Base-by-base conservation (phyloP, 2,113 vertebrate species). In the Lycocorax pyrrhopterus region DNA sequence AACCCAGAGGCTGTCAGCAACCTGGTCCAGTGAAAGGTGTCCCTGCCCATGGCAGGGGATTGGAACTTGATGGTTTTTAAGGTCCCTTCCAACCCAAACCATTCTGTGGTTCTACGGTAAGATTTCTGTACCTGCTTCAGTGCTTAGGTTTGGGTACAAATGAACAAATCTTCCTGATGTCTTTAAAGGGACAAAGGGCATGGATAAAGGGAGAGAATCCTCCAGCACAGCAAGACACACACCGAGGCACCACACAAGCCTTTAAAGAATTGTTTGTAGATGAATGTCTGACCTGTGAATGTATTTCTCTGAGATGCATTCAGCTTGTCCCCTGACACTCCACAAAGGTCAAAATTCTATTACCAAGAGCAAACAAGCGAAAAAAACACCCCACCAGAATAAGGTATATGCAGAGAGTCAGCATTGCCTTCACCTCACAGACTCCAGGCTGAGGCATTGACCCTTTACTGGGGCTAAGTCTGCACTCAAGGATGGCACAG, bases 371-470 rank as follows among this genome's bases (percentile, higher is more conserved):
- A 33, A 88, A 72, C 5, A 68, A 30, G 12, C 3, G 23, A 58
- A 79, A 33, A 55, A 73, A 30, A 1, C n/a, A 0, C 6, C 16
- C 32, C 32, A 62, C 3, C 10, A 84, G 72, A 85, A 5, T 10
- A 23, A 0, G 0, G 49, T 16, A 43, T 14, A 5, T 1, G 3
- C 49, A 44, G 30, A 43, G 21, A 37, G 37, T 29, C 55, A 66
- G 37, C 59, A 22, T 1, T 75, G 79, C 75, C 49, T 44, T 68
- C 60, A 5, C 23, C 43, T 10, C 52, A 20, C 1, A 49, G 41
- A 1, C 32, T 53, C 8, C 22, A 62, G 53, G 32, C 63, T 76
- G 47, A 76, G 74, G 25, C 67, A 69, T 17, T 58, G 67, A 32
- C 7, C 15, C 12, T 8, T 62, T 33, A 18, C 8, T 11, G 43